phyloP scores from a whole-genome alignment of 2,113 vertebrate species.

The Phodopus roborovskii region DNA sequence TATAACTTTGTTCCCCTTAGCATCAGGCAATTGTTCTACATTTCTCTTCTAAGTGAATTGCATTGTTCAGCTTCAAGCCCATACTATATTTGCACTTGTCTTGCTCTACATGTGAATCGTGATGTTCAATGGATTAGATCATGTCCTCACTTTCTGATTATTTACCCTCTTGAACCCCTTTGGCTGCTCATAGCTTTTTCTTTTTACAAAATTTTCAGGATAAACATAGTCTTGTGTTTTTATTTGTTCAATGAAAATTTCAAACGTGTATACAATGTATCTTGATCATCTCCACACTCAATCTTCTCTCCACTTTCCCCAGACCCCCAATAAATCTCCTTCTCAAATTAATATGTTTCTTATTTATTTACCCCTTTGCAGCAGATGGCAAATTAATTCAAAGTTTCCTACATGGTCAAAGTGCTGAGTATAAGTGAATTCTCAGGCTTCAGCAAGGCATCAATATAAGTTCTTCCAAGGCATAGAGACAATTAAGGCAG shows the following conservation, averaged over 20 bases:
- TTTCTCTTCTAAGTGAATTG: not conserved
- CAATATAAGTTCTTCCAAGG: not conserved
- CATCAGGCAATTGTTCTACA: not conserved
- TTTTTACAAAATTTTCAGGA: not conserved
- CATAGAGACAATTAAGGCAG: not conserved
- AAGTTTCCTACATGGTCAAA: not conserved
- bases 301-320: not conserved
- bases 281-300: not conserved
- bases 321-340: not conserved
- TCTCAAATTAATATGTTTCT: not conserved
- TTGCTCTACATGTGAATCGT: not conserved
- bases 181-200: not conserved
- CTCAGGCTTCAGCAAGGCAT: not conserved
- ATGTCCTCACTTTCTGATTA: not conserved
- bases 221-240: not conserved
- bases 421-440: not conserved
- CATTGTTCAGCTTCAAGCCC: not conserved
- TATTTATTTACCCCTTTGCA: not conserved
- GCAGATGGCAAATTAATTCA: not conserved
- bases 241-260: not conserved
- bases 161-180: not conserved
- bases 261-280: not conserved
- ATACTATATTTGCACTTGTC: not conserved
- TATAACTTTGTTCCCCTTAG: not conserved
- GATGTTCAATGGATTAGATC: not conserved